These are phyloP conservation scores for Ceratosolen fusciceps DNA, from an alignment of 1,140 invertebrate genomes.

Conservation along the genomic window DNA sequence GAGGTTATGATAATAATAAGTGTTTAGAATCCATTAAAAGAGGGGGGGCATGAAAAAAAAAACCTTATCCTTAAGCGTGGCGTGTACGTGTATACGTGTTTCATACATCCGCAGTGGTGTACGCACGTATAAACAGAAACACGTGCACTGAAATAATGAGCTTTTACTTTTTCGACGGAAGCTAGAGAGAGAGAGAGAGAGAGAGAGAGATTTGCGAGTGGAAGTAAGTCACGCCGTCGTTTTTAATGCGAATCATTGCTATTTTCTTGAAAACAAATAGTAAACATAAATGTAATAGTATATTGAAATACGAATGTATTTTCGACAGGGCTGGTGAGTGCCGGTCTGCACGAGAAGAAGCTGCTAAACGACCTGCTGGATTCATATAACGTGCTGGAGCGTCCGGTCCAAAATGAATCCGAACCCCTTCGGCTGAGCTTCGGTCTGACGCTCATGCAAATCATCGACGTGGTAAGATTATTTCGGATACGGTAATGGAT, in stretches of 20 bases:
- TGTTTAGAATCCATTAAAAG: constrained; percentile 39
- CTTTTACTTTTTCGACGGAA: neutral
- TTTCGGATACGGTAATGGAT: constrained; percentile 19
- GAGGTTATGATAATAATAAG: constrained; percentile 34
- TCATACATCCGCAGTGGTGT: no score
- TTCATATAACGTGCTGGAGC: constrained; percentile 96
- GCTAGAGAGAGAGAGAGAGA: neutral
- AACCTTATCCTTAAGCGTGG: no score
- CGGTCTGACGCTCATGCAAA: constrained; percentile 98
- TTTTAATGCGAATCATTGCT: neutral
- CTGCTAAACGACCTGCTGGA: constrained; percentile 93
- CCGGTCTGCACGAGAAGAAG: constrained; percentile 93
- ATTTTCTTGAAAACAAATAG: neutral
- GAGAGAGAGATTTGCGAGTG: neutral
- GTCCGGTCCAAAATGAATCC: constrained; percentile 97
- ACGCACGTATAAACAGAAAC: no score
- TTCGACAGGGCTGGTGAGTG: constrained; percentile 73
- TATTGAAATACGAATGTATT: constrained; percentile 53
- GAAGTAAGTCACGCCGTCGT: constrained; percentile 17
- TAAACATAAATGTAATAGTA: neutral
- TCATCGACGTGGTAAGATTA: constrained; percentile 98
- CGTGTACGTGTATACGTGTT: no score
- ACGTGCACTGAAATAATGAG: no score
- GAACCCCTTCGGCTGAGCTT: constrained; percentile 96
- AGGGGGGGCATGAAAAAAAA: neutral